Base-by-base conservation (phyloP, 1,140 invertebrate species). In the Aphelenchoides fujianensis region DNA sequence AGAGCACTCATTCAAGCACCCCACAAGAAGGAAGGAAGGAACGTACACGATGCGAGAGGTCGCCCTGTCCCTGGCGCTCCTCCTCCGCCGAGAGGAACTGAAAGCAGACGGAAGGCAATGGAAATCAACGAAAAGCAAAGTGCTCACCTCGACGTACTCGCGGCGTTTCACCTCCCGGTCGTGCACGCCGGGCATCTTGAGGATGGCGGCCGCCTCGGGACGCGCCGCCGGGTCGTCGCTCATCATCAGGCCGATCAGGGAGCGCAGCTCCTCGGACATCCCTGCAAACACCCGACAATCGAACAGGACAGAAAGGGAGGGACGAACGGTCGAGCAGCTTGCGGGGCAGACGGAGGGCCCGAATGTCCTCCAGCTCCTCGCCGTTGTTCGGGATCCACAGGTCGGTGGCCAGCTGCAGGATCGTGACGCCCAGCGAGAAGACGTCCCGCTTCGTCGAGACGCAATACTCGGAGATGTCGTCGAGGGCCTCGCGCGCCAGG, bases 361-460 rank as follows among this genome's bases (percentile, higher is more conserved):
- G 82, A 2, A 92, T 79, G 55, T 88, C 84, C 75, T 91, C 90
- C 91, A 91, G 92, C 5, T 88, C 84, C 1, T 88, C 86, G 7
- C 90, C 91, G 78, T 89, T 87, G 69, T 86, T 81, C 1, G 91
- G 91, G 48, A 92, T 84, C 73, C 90, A 89, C 61, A 91, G 85
- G 85, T 91, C 90, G 79, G 88, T 88, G 1, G 90, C 88, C 41
- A 92, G 76, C 83, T 92, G 91, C 34, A 92, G 79, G 70, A 91
- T 88, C 12, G 89, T 89, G 72, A 92, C 89, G 3, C 91, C 91
- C 23, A 92, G 81, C 80, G 90, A 90, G 77, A 89, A 88, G 53
- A 88, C 85, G 81, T 88, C 88, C 41, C 87, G 87, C 66, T 86
- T 75, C 79, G 87, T 87, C 2, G 88, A 88, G 79, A 76, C 74